Conservation (phyloP, 2,888 invertebrate genomes). For the Drosophila infuscata region DNA sequence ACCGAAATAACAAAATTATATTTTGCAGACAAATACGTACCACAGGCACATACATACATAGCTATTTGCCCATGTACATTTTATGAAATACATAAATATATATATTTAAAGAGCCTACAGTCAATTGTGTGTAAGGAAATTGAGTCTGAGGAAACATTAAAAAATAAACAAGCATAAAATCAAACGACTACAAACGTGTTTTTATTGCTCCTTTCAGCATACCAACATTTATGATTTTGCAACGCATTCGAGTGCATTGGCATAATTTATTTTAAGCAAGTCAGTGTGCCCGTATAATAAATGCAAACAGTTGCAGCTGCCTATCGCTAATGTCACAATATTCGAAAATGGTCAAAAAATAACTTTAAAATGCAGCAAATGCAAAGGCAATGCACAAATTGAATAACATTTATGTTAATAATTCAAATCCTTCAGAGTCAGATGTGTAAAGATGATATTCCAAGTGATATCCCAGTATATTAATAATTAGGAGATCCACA, state of each 20-base stretch:
- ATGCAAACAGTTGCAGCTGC: constrained; percentile 6
- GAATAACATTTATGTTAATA: not conserved
- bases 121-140: constrained; percentile 2
- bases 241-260: constrained; percentile 4
- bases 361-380: not conserved
- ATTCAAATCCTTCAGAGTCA: not conserved
- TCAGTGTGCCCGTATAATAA: constrained; percentile 32
- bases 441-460: not conserved
- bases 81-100: not conserved
- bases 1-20: constrained; percentile 6
- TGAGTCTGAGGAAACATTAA: not conserved
- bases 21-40: not conserved
- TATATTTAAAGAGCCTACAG: not conserved
- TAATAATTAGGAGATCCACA: too few relatives aligned
- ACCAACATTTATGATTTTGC: constrained; percentile 17
- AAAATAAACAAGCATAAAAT: constrained; percentile 36
- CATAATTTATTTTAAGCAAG: not conserved
- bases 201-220: constrained; percentile 31
- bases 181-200: constrained; percentile 27
- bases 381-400: not conserved
- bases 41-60: not conserved
- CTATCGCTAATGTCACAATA: not conserved
- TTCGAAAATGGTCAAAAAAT: constrained; percentile 3
- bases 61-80: constrained; percentile 6
- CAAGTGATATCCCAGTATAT: not conserved